Evolutionary conservation across 2,888 invertebrate species (phyloP).

Genomic region (Rhagonycha fulva): DNA sequence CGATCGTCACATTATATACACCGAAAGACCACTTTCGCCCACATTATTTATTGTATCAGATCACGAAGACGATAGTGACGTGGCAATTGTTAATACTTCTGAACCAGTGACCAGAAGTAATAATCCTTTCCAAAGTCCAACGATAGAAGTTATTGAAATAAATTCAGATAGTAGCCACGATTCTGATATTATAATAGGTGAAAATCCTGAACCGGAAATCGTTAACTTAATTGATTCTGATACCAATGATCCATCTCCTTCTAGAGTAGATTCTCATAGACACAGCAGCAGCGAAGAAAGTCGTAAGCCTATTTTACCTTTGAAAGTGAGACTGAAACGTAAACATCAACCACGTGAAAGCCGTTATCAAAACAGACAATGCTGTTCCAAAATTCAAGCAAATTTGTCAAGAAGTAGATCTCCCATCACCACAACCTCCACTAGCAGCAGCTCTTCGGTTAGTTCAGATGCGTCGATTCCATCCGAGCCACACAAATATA

Average conservation of each 20-base stretch:
- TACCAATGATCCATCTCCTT: conserved; percentile 23
- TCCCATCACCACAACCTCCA: conserved; percentile 6
- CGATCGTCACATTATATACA: conserved; percentile 72
- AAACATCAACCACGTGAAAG: conserved; percentile 39
- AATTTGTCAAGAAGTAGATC: not conserved
- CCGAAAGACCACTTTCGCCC: conserved; percentile 46
- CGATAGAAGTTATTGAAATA: conserved; percentile 40
- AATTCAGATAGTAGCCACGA: conserved; percentile 40
- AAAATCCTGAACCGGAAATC: conserved; percentile 39
- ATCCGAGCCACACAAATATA: not conserved
- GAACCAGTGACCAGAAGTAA: conserved; percentile 22
- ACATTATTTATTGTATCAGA: conserved; percentile 40
- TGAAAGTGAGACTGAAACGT: conserved; percentile 43
- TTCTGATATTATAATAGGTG: conserved; percentile 43
- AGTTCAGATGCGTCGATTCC: not conserved
- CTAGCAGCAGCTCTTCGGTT: conserved; percentile 1
- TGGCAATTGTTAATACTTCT: conserved; percentile 44
- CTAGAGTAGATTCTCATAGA: conserved; percentile 7
- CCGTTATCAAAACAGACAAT: conserved; percentile 21
- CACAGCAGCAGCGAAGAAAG: conserved; percentile 16
- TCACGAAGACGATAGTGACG: conserved; percentile 50
- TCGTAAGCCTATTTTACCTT: conserved; percentile 36
- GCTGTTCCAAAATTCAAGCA: conserved; percentile 1
- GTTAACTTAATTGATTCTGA: conserved; percentile 37
- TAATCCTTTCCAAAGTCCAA: conserved; percentile 33